phyloP scores from a whole-genome alignment of 2,113 vertebrate genomes.

The Sinocyclocheilus grahami region DNA sequence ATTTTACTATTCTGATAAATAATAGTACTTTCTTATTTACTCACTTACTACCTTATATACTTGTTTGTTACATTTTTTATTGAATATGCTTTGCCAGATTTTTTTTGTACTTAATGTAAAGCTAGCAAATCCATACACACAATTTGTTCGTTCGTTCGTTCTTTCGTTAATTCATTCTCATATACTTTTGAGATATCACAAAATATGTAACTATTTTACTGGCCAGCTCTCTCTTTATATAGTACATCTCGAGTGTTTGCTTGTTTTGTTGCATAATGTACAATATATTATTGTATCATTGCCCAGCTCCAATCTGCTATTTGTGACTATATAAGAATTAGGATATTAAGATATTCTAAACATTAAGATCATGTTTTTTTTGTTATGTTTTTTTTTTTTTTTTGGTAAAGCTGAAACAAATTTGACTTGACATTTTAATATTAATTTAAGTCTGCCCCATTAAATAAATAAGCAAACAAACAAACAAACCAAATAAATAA shows the following conservation, averaged over 20 bases:
- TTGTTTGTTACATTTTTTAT: not conserved
- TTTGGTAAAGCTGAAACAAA: too few species aligned
- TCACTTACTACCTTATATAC: too few species aligned
- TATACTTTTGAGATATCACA: not conserved
- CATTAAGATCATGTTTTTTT: not conserved
- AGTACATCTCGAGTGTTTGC: not conserved
- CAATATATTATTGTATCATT: not conserved
- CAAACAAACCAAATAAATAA: too few species aligned
- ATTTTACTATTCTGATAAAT: not conserved
- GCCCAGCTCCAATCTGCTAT: not conserved
- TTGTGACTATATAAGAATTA: not conserved
- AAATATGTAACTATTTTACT: not conserved
- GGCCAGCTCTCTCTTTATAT: not conserved
- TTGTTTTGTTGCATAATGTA: not conserved
- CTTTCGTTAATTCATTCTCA: too few species aligned
- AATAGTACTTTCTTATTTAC: too few species aligned
- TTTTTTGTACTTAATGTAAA: too few species aligned
- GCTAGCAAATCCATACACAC: too few species aligned
- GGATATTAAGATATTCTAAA: not conserved
- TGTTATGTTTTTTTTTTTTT: too few species aligned
- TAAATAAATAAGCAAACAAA: too few species aligned
- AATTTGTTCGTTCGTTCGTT: too few species aligned
- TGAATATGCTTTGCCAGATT: not conserved
- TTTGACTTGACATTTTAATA: too few species aligned
- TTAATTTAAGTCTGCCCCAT: too few species aligned